Percentiles rank a stretch among this genome's conserved stretches.
These are phyloP conservation scores for Helicolenus hilgendorfi DNA, from an alignment of 2,797 vertebrate species.

Conservation along the genomic window DNA sequence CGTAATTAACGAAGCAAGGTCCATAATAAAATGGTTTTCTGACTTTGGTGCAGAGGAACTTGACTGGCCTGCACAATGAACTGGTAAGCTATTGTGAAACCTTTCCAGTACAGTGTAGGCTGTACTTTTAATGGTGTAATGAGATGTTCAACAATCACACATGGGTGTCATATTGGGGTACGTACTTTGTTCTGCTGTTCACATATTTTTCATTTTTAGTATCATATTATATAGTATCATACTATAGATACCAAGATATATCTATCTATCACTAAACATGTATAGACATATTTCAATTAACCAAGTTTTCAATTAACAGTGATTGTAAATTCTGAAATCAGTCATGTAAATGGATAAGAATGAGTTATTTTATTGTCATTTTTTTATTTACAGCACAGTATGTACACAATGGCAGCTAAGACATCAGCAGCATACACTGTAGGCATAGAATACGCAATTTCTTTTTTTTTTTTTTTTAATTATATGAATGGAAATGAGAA, in stretches of 20 bases:
- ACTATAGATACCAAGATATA: not conserved
- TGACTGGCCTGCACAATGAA: not conserved
- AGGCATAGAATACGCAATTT: not conserved
- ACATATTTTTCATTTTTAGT: not conserved
- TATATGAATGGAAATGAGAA: not conserved
- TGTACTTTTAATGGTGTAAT: not conserved
- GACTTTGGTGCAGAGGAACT: not conserved
- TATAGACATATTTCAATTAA: not conserved
- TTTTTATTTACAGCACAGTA: slow-evolving; percentile 84
- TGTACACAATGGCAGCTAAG: slow-evolving; percentile 75
- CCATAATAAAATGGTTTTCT: too few relatives aligned
- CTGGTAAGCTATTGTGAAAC: not conserved
- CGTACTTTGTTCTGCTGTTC: not conserved
- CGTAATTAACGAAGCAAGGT: too few relatives aligned
- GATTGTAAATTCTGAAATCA: not conserved
- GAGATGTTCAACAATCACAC: not conserved
- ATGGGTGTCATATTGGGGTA: not conserved
- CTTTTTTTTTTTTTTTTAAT: slow-evolving; percentile 2
- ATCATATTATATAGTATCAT: too few relatives aligned
- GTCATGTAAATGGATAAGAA: not conserved
- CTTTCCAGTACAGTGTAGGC: not conserved
- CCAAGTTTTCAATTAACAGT: not conserved
- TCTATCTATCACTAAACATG: not conserved
- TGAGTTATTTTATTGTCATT: slow-evolving; percentile 71
- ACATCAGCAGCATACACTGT: slow-evolving; percentile 27